Evolutionary conservation across 2,888 invertebrate species (phyloP), one percentile per base, ranked within the genome.

Genomic region (Drosophila helvetica): DNA sequence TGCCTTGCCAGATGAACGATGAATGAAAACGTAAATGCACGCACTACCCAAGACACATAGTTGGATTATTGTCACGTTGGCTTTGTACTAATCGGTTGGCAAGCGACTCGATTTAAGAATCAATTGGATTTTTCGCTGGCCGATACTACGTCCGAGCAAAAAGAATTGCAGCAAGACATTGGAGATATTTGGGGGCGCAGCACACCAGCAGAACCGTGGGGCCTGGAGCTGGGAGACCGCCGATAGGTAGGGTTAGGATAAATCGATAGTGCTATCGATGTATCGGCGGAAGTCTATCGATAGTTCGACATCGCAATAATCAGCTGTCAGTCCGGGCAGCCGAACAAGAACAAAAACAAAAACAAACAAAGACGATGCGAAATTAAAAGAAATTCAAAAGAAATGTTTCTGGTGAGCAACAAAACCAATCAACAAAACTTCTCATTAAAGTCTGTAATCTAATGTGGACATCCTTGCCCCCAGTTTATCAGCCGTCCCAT

Each of bases 401-500:
- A 18, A 25, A 85, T 85, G 85, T 85, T 88, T 79, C 45, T 85
- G 75, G 85, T 85, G 52, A 71, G 61, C 17, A 2, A 47, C 12
- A 47, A 12, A 46, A n/a, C 2, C 9, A 19, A n/a, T 0, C 12
- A 12, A 19, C n/a, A 6, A 12, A 7, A 0, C 22, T 1, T 7
- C 45, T 15, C 18, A 3, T 1, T 38, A 10, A 45, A 7, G 0
- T 45, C 8, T 33, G 18, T 17, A 22, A 22, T 22, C 22, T n/a
- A 3, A 2, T 15, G 12, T n/a, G 18, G 30, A n/a, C 52, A 22
- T 43, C 25, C 1, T 18, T 0, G 25, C 6, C 7, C 45, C 42
- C 72, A 91, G 91, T 89, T 91, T 71, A 89, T 90, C 77, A 91
- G 88, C 63, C 89, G 91, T 43, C 86, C 89, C 62, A 80, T 82